phyloP scores from a whole-genome alignment of 2,113 vertebrate genomes.

The Condylura cristata region DNA sequence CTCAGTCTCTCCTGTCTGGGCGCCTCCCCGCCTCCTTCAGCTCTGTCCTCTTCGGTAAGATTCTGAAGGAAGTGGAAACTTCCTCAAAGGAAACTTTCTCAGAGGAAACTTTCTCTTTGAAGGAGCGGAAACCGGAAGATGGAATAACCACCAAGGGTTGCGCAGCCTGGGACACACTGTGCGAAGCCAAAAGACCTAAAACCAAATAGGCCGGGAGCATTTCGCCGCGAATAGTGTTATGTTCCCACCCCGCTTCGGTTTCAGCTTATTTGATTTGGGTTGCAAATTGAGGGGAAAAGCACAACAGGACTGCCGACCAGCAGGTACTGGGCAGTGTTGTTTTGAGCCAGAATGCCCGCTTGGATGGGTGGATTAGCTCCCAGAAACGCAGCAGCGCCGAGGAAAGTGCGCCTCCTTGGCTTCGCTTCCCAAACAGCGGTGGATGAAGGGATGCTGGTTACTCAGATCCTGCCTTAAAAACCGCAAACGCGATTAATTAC shows the following conservation, averaged over 20 bases:
- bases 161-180: too few relatives aligned
- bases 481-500: neutral
- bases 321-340: neutral
- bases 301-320: neutral
- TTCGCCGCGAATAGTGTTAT: neutral
- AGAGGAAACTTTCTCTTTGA: neutral
- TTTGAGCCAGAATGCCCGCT: neutral
- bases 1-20: neutral
- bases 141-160: neutral
- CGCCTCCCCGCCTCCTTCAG: neutral
- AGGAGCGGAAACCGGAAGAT: neutral
- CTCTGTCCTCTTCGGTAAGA: neutral
- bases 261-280: neutral
- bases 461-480: neutral
- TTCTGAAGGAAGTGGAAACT: neutral
- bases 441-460: neutral
- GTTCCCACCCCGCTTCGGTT: neutral
- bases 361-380: neutral
- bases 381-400: neutral
- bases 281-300: neutral
- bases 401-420: neutral
- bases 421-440: neutral
- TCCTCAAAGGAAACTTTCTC: neutral
- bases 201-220: neutral
- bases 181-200: slow-evolving; percentile 44